Evolutionary conservation across 2,113 vertebrate species (phyloP).

Genomic region (Geococcyx californianus): DNA sequence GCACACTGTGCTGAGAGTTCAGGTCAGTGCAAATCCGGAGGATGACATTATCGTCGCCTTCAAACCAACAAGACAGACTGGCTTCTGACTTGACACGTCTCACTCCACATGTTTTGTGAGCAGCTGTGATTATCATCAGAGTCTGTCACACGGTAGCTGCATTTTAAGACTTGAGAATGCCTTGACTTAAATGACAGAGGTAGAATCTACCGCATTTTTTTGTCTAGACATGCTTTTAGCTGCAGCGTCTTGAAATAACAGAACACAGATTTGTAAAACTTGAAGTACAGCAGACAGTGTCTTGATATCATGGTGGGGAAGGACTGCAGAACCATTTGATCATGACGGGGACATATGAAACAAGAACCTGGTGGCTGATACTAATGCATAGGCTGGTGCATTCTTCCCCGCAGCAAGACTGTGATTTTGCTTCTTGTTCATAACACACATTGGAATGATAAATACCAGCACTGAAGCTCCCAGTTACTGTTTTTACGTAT

Average conservation of each 20-base stretch:
- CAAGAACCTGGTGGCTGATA: background rate
- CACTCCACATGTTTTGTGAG: background rate
- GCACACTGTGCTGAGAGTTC: background rate
- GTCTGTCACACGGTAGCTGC: background rate
- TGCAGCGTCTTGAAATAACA: background rate
- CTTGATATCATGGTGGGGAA: background rate
- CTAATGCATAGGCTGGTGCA: background rate
- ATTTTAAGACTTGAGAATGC: background rate
- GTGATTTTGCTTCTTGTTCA: background rate
- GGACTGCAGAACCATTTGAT: background rate
- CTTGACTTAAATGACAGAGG: background rate
- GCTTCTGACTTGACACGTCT: background rate
- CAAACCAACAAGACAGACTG: background rate
- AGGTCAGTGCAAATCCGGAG: background rate
- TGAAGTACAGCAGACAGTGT: background rate
- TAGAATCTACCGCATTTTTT: background rate
- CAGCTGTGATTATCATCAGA: constrained; percentile 21
- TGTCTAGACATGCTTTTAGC: constrained; percentile 36
- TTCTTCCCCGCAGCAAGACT: background rate
- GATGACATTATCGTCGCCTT: fast-evolving
- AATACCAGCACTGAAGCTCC: background rate
- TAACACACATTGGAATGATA: background rate
- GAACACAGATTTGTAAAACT: background rate
- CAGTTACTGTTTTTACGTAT: background rate
- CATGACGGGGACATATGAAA: background rate